Conservation (phyloP, 2,797 vertebrate genomes). For the Gouania willdenowi region DNA sequence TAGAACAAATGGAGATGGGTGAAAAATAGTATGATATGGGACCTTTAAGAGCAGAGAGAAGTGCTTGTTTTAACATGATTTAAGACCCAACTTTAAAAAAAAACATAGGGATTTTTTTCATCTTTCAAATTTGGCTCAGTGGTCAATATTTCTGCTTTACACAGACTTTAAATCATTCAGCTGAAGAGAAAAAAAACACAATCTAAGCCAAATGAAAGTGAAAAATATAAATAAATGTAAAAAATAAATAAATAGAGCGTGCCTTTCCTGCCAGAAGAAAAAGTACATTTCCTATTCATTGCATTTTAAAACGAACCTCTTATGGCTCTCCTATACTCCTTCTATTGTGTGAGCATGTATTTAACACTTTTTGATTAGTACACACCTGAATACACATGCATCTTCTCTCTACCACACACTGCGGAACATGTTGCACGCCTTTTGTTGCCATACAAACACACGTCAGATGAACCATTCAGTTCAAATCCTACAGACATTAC, state of each 20-base stretch:
- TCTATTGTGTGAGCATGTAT: slow-evolving; percentile 5
- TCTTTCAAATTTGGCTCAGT: too few species aligned
- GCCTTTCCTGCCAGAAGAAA: neutral
- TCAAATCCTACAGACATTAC: slow-evolving; percentile 27
- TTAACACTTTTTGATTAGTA: slow-evolving; percentile 14
- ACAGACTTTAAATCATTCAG: too few species aligned
- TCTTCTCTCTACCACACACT: slow-evolving; percentile 14
- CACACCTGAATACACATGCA: slow-evolving; percentile 24
- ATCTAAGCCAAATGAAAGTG: neutral
- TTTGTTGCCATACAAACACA: neutral
- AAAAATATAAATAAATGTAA: neutral
- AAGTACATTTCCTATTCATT: too few species aligned
- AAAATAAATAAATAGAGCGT: neutral
- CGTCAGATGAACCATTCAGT: slow-evolving; percentile 15
- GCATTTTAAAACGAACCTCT: too few species aligned
- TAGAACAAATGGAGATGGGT: too few species aligned
- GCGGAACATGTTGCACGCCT: slow-evolving; percentile 6
- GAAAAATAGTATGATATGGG: too few species aligned
- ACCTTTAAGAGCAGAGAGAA: too few species aligned
- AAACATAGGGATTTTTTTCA: too few species aligned
- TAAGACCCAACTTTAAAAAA: too few species aligned
- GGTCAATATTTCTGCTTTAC: too few species aligned
- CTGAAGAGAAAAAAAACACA: neutral
- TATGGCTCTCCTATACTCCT: neutral
- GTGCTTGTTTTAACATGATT: too few species aligned